Conservation (phyloP, 2,797 vertebrate genomes). For the Sebastes vulpes region DNA sequence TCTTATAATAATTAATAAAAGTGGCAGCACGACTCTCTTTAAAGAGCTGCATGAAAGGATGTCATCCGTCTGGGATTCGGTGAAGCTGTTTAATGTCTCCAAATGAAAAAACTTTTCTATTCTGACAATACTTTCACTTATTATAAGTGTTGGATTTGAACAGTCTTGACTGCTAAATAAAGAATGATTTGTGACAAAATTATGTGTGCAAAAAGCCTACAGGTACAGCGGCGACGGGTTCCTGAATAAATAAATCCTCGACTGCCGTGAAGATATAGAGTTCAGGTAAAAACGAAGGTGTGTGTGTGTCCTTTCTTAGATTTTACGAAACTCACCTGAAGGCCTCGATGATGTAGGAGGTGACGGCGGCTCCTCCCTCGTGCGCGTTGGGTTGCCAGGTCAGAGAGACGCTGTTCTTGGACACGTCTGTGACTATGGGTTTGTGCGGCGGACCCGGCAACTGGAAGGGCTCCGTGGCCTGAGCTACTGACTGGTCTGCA, state of each 20-base stretch:
- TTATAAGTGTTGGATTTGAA: background rate
- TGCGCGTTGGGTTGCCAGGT: conserved; percentile 92
- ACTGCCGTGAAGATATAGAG: rapidly evolving
- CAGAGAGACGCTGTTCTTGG: conserved; percentile 92
- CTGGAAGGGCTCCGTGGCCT: conserved; percentile 79
- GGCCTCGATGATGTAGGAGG: conserved; percentile 96
- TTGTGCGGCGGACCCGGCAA: conserved; percentile 92
- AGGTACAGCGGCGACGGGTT: background rate
- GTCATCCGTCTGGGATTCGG: background rate
- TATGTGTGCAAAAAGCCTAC: background rate
- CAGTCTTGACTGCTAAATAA: background rate
- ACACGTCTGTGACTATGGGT: conserved; percentile 92
- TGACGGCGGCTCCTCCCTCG: conserved; percentile 83
- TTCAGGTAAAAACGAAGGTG: background rate
- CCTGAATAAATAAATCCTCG: background rate
- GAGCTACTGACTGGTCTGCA: conserved; percentile 38
- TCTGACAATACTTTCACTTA: background rate
- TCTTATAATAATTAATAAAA: background rate
- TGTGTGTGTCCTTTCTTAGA: too few species aligned
- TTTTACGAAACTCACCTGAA: conserved; percentile 89
- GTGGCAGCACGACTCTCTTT: background rate
- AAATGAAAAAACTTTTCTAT: background rate
- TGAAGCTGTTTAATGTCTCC: background rate
- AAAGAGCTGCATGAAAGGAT: background rate
- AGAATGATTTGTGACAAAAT: background rate